Evolutionary conservation across 92 coral and sea anemone genomes (phyloP), one percentile per base, ranked within the genome.

Genomic region (Zoanthus sansibaricus): DNA sequence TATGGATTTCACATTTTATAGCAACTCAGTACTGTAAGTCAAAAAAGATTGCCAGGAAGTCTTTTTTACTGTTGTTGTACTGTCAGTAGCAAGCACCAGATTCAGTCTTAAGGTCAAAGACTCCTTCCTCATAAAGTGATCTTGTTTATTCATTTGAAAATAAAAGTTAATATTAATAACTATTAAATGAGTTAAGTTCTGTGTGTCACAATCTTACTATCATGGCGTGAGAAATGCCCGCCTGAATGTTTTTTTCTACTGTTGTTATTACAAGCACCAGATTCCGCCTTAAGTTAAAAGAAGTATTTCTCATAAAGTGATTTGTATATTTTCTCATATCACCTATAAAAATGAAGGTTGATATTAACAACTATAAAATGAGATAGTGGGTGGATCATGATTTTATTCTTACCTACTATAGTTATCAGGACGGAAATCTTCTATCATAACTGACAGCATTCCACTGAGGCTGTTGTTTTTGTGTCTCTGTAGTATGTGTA

Each of bases 401-500:
- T 11, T 16, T 56, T 56, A 56, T 15, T 56, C 64, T 37, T 92
- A 92, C 93, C 88, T 92, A 44, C 78, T 89, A 67, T 86, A 92
- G 74, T 76, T 92, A 51, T 92, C 93, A 13, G 93, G 93, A 17
- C 90, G 91, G 55, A 56, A 92, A 30, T 92, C 88, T 52, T 92
- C 83, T 9, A 90, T 52, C 7, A 89, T 68, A 11, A 92, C 72
- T 9, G 89, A 69, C 6, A 90, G 66, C 95, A 90, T 89, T 7
- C 87, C 87, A 72, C 93, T 86, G 18, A 92, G 75, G 77, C 91
- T 89, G 80, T 45, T 82, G 18, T 55, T 55, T n/a, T 82, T 86
- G 86, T 77, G 89, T 1, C 54, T 18, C 70, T 82, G 87, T 11
- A 56, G 79, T 92, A 92, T 54, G 72, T 64, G 84, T 85, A 78